Base-by-base conservation (phyloP, 2,888 invertebrate genomes). In the Thereva nobilitata region DNA sequence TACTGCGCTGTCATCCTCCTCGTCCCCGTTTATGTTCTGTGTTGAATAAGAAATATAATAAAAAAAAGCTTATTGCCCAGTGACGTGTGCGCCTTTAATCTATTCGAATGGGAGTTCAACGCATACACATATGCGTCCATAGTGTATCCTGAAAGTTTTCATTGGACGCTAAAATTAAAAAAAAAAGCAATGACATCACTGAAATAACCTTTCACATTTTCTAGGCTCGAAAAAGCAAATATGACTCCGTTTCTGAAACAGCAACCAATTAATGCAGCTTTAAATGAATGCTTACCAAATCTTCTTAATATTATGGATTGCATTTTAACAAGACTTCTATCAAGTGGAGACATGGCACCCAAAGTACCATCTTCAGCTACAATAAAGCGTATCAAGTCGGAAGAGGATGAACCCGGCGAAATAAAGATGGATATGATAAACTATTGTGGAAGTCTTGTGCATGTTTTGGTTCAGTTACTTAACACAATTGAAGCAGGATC, bases 401-500 rank as follows among this genome's bases (percentile, higher is more conserved):
- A 56, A 70, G 67, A 71, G 68, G 69, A 68, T 53, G 73, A 74
- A 1, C 44, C 66, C 1, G 65, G 67, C 38, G 71, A 5, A 72
- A 70, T 44, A 9, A 44, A 34, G 47, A 66, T 10, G 52, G 52
- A n/a, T 7, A 47, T 52, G n/a, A 41, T 41, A 35, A 64, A 61
- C 3, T 71, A 70, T 8, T 73, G 76, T 5, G 72, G 75, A 64
- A 67, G 72, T 2, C 68, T 80, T 50, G 76, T 80, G 10, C 86
- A 86, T 74, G 82, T 84, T 5, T 83, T 88, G 49, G 83, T 85
- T 0, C 85, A 87, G 78, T 80, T 90, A 50, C 75, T 92, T 23
- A 88, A 90, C 72, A 81, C 86, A 52, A 83, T 90, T 45, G 87
- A 88, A 72, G 82, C 87, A 71, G 86, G 88, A 0, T 84, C 85